phyloP scores from a whole-genome alignment of 37 sponge, comb jelly and placozoan genomes.

The Agelas oroides region DNA sequence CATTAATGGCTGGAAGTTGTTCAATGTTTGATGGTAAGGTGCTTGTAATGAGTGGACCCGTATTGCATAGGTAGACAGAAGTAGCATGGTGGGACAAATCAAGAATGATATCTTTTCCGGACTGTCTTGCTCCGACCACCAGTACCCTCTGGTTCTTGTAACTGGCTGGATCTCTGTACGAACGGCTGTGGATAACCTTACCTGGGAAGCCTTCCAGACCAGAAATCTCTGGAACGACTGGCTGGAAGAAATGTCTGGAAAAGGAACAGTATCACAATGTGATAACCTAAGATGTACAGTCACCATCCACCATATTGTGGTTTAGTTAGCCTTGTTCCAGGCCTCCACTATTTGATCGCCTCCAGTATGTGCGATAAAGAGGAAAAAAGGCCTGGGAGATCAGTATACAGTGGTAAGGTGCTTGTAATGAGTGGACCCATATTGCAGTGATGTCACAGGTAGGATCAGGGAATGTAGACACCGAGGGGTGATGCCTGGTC shows the following conservation, averaged over 20 bases:
- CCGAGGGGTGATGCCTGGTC: too few relatives aligned
- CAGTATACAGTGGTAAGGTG: too few relatives aligned
- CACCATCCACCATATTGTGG: too few relatives aligned
- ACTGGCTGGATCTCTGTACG: conserved; percentile 61
- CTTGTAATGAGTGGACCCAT: too few relatives aligned
- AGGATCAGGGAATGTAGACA: too few relatives aligned
- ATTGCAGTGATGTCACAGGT: too few relatives aligned
- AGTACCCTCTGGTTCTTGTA: conserved; percentile 64
- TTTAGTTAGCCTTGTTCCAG: too few relatives aligned
- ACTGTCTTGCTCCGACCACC: conserved; percentile 69
- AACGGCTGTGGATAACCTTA: conserved; percentile 67
- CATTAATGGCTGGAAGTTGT: conserved; percentile 27
- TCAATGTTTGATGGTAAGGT: conserved; percentile 58
- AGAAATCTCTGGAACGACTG: conserved; percentile 33
- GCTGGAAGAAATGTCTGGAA: conserved; percentile 72
- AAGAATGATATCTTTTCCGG: conserved; percentile 75
- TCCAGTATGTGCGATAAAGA: too few relatives aligned
- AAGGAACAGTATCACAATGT: not conserved
- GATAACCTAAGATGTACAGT: too few relatives aligned
- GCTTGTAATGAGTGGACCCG: not conserved
- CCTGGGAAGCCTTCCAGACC: conserved; percentile 69
- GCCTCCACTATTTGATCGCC: too few relatives aligned
- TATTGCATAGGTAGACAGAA: conserved; percentile 46
- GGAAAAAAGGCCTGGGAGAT: too few relatives aligned
- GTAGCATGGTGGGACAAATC: conserved; percentile 50